Evolutionary conservation across 2,797 vertebrate species (phyloP).

Genomic region (Loris lydekkerianus): DNA sequence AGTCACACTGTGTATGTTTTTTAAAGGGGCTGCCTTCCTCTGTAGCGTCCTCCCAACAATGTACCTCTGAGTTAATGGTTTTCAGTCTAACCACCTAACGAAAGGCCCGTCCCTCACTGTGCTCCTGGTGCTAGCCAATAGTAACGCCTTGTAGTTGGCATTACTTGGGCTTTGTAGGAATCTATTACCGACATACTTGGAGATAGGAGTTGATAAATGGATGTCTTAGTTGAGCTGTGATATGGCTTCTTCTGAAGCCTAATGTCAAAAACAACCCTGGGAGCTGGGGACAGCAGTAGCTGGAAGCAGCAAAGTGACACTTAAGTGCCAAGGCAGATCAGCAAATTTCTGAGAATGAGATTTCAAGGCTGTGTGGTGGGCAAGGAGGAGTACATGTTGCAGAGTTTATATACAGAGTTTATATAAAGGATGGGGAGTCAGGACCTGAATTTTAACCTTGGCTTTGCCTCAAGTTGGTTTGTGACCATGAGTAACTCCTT

Average conservation of each 20-base stretch:
- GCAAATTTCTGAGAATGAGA: background rate
- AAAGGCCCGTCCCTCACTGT: background rate
- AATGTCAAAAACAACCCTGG: constrained; percentile 35
- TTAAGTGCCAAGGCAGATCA: background rate
- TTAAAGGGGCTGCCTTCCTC: constrained; percentile 59
- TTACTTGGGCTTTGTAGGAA: background rate
- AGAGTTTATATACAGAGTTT: background rate
- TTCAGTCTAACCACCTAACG: background rate
- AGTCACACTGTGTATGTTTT: constrained; percentile 77
- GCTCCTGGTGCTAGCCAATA: constrained; percentile 13
- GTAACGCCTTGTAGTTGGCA: background rate
- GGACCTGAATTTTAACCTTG: background rate
- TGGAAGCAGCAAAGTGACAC: constrained; percentile 11
- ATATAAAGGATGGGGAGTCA: background rate
- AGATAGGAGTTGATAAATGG: constrained; percentile 11
- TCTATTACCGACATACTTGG: constrained; percentile 34
- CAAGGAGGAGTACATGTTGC: background rate
- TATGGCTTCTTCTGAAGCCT: constrained; percentile 15
- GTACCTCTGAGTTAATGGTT: background rate
- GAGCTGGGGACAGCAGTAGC: background rate
- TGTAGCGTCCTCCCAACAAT: constrained; percentile 8
- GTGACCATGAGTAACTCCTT: background rate
- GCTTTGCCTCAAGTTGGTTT: background rate
- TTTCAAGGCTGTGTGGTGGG: background rate
- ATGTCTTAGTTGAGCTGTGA: constrained; percentile 32